Percentiles rank a stretch among this genome's conserved stretches.
Evolutionary conservation across 2,888 invertebrate species (phyloP).

Genomic region (Trissolcus japonicus): DNA sequence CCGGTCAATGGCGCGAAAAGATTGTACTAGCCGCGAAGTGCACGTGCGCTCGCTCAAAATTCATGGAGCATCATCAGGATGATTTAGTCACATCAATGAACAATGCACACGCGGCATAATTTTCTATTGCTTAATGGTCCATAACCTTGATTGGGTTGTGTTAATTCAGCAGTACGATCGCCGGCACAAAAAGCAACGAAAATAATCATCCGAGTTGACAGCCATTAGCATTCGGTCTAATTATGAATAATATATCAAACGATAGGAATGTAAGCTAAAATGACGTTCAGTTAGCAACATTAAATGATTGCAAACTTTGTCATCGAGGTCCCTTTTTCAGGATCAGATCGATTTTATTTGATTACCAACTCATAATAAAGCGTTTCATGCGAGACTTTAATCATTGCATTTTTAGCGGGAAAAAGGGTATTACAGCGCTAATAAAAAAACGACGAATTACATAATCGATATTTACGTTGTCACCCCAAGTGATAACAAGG

Average conservation of each 20-base stretch:
- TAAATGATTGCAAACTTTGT: not conserved
- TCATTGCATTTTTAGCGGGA: too few relatives aligned
- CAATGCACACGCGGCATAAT: constrained; percentile 71
- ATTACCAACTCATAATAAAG: too few relatives aligned
- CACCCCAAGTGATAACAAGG: too few relatives aligned
- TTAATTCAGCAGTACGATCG: constrained; percentile 67
- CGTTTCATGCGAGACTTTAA: too few relatives aligned
- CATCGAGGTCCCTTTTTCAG: too few relatives aligned
- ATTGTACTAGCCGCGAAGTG: constrained; percentile 63
- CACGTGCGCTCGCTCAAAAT: constrained; percentile 46
- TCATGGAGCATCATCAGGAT: constrained; percentile 29
- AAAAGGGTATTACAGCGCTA: too few relatives aligned
- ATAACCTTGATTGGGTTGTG: constrained; percentile 73
- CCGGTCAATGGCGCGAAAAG: constrained; percentile 72
- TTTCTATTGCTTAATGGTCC: constrained; percentile 73
- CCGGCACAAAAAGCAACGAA: constrained; percentile 38
- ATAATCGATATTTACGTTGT: too few relatives aligned
- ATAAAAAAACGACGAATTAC: too few relatives aligned
- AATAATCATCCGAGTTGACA: constrained; percentile 36
- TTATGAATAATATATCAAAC: constrained; percentile 23
- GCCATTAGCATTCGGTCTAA: constrained; percentile 6
- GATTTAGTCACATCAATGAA: constrained; percentile 59
- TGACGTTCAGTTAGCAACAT: constrained; percentile 1
- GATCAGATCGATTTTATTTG: too few relatives aligned
- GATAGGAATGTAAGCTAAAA: not conserved